Conservation (phyloP, 2,888 invertebrate species). For the Archips crataeganus region DNA sequence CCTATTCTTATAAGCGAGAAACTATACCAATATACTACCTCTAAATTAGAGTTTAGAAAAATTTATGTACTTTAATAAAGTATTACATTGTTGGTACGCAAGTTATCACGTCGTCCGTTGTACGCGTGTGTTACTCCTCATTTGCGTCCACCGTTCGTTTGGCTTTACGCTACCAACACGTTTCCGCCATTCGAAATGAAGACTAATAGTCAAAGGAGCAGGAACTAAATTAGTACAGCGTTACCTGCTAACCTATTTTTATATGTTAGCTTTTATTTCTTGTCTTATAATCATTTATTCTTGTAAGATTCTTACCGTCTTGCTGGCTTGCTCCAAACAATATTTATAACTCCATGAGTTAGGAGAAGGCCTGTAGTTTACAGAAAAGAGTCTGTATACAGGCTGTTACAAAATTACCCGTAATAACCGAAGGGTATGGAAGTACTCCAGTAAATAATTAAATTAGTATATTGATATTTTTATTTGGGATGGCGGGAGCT, state of each 20-base stretch:
- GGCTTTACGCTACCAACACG: conserved; percentile 65
- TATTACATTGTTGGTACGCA: conserved; percentile 48
- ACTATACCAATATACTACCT: not conserved
- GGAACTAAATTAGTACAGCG: conserved; percentile 66
- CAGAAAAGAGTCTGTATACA: not conserved
- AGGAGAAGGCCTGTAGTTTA: conserved; percentile 2
- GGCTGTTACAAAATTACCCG: too few relatives aligned
- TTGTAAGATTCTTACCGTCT: conserved; percentile 50
- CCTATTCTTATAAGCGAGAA: not conserved
- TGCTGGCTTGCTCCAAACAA: conserved; percentile 41
- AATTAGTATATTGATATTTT: too few relatives aligned
- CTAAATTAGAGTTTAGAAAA: conserved; percentile 12
- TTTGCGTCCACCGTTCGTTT: conserved; percentile 78
- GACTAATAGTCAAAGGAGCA: conserved; percentile 67
- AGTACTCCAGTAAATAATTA: too few relatives aligned
- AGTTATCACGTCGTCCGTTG: conserved; percentile 52
- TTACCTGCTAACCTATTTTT: conserved; percentile 72
- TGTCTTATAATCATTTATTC: conserved; percentile 61
- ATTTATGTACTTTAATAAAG: conserved; percentile 36
- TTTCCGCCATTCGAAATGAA: conserved; percentile 68
- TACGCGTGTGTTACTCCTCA: conserved; percentile 63
- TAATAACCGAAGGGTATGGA: too few relatives aligned
- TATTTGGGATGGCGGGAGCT: too few relatives aligned
- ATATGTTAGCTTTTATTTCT: conserved; percentile 68
- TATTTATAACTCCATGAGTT: conserved; percentile 43